Evolutionary conservation across 2,888 invertebrate species (phyloP).

Genomic region (Pheosia tremula): DNA sequence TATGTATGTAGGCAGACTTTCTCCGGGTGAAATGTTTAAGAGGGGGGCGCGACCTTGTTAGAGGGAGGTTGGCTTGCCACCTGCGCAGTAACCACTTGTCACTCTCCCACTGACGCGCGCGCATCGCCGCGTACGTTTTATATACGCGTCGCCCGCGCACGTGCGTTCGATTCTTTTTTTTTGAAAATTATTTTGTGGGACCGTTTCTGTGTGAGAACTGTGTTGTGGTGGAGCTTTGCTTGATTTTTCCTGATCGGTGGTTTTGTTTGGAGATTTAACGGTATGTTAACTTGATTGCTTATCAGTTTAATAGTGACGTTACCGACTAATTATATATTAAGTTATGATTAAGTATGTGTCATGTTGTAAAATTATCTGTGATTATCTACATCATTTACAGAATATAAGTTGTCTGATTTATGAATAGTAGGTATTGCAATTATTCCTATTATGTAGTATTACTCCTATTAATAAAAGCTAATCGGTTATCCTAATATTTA

Average conservation of each 20-base stretch:
- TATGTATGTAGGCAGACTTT: conserved; percentile 84
- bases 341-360: conserved; percentile 6
- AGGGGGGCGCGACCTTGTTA: conserved; percentile 81
- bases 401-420: too few species aligned
- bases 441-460: too few species aligned
- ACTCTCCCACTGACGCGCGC: conserved; percentile 71
- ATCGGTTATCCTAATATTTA: too few species aligned
- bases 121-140: conserved; percentile 66
- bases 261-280: conserved; percentile 51
- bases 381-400: not conserved
- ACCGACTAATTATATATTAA: conserved; percentile 7
- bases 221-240: conserved; percentile 52
- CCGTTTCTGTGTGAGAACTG: conserved; percentile 69
- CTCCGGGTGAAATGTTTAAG: conserved; percentile 79
- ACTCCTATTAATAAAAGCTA: too few species aligned
- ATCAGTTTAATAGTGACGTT: not conserved
- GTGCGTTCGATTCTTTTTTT: conserved; percentile 51
- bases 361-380: conserved; percentile 1
- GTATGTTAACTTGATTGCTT: conserved; percentile 50
- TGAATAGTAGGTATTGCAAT: too few species aligned
- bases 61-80: conserved; percentile 78
- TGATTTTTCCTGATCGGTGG: conserved; percentile 48
- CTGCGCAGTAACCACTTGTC: conserved; percentile 79
- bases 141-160: conserved; percentile 59
- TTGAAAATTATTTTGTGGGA: conserved; percentile 43